Evolutionary conservation across 2,797 vertebrate genomes (phyloP).

Genomic region (Emys orbicularis): DNA sequence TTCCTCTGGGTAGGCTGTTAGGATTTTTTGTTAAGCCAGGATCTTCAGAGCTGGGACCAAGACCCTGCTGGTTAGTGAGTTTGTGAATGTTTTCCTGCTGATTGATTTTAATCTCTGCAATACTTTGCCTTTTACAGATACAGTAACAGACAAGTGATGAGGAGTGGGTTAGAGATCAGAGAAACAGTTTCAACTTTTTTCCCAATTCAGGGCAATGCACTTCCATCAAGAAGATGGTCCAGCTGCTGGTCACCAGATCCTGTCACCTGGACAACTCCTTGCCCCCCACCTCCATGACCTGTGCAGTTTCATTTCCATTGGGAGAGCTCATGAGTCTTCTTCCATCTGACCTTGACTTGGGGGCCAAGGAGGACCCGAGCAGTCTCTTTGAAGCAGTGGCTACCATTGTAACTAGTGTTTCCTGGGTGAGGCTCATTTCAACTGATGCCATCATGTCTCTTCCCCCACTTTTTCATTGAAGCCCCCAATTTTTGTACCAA

Average conservation of each 20-base stretch:
- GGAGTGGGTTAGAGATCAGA: background rate
- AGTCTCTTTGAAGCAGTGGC: background rate
- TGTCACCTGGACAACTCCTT: background rate
- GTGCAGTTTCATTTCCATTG: background rate
- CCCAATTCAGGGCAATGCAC: background rate
- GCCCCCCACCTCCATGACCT: background rate
- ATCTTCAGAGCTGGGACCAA: background rate
- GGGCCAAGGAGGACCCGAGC: too few species aligned
- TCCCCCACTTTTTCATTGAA: background rate
- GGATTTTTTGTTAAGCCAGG: background rate
- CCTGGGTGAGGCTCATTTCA: background rate
- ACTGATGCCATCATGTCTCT: background rate
- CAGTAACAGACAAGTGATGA: background rate
- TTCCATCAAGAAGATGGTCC: background rate
- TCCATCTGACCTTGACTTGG: background rate
- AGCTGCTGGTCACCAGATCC: background rate
- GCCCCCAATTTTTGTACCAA: background rate
- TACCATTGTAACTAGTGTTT: background rate
- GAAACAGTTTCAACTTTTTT: background rate
- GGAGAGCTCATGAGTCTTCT: background rate
- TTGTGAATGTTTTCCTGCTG: background rate
- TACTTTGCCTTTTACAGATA: background rate
- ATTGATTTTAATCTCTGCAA: background rate
- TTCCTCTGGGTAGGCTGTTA: background rate
- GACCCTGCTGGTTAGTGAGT: background rate